Conservation (phyloP, 2,113 vertebrate species). For the Charina bottae region DNA sequence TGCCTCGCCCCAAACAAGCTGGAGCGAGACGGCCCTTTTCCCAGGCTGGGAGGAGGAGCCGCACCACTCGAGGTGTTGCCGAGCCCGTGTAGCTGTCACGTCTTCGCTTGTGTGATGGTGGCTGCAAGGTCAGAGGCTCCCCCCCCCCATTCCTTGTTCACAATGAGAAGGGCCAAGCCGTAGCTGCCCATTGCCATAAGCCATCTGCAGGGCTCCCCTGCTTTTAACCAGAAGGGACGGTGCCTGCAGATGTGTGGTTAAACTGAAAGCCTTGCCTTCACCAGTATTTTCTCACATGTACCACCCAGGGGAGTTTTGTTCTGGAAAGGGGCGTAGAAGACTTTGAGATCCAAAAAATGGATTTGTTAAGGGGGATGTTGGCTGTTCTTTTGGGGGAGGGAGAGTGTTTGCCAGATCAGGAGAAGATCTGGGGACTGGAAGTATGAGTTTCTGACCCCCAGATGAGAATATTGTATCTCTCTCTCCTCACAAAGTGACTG, state of each 20-base stretch:
- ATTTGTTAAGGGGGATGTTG: neutral
- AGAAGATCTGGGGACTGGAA: neutral
- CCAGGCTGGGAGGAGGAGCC: constrained; percentile 55
- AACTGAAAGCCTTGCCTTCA: neutral
- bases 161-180: neutral
- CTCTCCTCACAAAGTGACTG: neutral
- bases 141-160: neutral
- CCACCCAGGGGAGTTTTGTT: neutral
- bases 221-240: neutral
- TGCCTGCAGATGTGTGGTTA: neutral
- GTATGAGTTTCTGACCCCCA: neutral
- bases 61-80: constrained; percentile 57
- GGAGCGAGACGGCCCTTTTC: constrained; percentile 63
- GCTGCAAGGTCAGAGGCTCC: neutral
- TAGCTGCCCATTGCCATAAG: neutral
- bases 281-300: neutral
- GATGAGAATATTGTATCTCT: neutral
- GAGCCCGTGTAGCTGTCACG: neutral
- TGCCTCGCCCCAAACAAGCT: constrained; percentile 64
- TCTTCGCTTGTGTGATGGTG: too few relatives aligned
- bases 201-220: neutral
- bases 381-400: neutral
- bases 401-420: neutral
- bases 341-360: neutral
- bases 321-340: neutral